Conservation (phyloP, 2,888 invertebrate genomes). For the Galerucella pusilla region DNA sequence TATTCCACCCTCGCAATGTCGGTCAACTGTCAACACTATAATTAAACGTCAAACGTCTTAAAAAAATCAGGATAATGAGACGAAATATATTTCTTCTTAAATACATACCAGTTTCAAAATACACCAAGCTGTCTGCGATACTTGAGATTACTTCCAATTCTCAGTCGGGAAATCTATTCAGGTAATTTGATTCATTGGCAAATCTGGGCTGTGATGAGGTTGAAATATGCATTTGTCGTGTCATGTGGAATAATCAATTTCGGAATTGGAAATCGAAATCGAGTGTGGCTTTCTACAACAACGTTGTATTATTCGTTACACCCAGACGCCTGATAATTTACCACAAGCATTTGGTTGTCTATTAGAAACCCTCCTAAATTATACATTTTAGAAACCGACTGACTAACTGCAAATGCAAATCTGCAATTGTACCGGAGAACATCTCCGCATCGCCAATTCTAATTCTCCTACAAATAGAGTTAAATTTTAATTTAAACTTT, state of each 20-base stretch:
- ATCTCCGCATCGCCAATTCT: not conserved
- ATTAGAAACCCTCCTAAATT: not conserved
- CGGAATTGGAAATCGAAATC: slow-evolving; percentile 8
- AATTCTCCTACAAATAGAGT: not conserved
- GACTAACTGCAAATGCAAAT: not conserved
- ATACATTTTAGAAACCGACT: not conserved
- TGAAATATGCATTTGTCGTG: slow-evolving; percentile 16
- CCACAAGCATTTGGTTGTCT: not conserved
- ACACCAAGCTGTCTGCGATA: not conserved
- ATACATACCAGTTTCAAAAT: not conserved
- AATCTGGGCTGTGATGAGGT: slow-evolving; percentile 9
- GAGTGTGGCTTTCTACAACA: slow-evolving; percentile 1
- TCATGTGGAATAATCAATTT: slow-evolving; percentile 13
- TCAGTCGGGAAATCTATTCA: not conserved
- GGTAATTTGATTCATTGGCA: slow-evolving; percentile 11
- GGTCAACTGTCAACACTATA: too few relatives aligned
- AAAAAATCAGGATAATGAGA: too few relatives aligned
- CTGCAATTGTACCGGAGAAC: not conserved
- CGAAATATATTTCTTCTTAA: not conserved
- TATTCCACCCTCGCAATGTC: too few relatives aligned
- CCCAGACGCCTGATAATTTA: not conserved
- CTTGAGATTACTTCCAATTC: slow-evolving; percentile 8
- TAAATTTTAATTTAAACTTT: not conserved
- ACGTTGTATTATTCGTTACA: not conserved
- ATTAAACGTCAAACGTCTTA: too few relatives aligned